These are phyloP conservation scores for Harpalus rufipes DNA, from an alignment of 2,888 invertebrate species.

Conservation along the genomic window DNA sequence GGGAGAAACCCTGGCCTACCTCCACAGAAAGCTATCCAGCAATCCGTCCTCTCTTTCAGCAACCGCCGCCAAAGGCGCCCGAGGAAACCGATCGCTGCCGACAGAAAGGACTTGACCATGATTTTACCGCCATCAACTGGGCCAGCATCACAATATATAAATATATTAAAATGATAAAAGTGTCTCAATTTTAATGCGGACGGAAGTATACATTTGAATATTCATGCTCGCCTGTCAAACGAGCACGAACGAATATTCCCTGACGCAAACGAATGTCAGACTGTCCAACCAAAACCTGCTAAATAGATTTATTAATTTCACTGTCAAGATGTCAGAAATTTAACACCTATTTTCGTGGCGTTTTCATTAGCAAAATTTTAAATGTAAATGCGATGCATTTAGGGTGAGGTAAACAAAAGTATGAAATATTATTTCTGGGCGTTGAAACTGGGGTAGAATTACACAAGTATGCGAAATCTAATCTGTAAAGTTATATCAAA, in stretches of 20 bases:
- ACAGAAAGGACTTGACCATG: too few species aligned
- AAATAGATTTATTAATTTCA: background rate
- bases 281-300: background rate
- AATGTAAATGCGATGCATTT: background rate
- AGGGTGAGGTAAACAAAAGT: background rate
- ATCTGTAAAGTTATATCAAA: slow-evolving; percentile 6
- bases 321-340: slow-evolving; percentile 4
- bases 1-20: too few species aligned
- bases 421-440: background rate
- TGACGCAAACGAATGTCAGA: background rate
- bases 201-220: background rate
- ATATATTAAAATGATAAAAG: background rate
- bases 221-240: background rate
- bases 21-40: too few species aligned
- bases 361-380: background rate
- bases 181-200: background rate
- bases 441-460: background rate
- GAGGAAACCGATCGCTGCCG: too few species aligned
- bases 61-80: too few species aligned
- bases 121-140: too few species aligned
- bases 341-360: background rate
- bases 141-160: too few species aligned
- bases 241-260: background rate
- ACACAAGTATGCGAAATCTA: background rate
- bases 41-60: too few species aligned